Base-by-base conservation (phyloP, 1,140 invertebrate genomes). In the Scaptodrosophila lebanonensis region DNA sequence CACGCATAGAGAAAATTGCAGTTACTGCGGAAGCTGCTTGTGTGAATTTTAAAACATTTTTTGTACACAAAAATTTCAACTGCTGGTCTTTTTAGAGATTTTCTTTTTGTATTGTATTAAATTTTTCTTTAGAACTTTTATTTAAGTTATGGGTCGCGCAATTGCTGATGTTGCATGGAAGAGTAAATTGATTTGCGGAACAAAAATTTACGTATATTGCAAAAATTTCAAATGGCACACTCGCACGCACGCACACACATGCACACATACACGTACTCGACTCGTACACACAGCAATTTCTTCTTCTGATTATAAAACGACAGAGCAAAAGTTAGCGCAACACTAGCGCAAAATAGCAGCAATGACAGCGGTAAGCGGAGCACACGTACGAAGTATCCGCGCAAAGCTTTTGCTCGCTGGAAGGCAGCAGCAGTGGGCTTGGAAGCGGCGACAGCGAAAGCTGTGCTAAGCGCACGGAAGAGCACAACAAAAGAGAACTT, bases 301-400 rank as follows among this genome's bases (percentile, higher is more conserved):
- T 59, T 63, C 65, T 52, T 65, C 83, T 83, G 75, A 83, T 82
- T 82, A 82, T 82, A 82, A 82, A 77, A 77, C 73, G 73, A 77
- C 72, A 77, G 73, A 79, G 72, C 72, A 75, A 70, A 82, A 79
- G 75, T 79, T 79, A 73, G 69, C 69, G 73, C 68, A 73, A 72
- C 75, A 70, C 72, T 70, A 79, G 73, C n/a, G n/a, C 71, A 75
- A 76, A 73, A 79, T 67, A 69, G 65, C 75, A 75, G 68, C 50
- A 66, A 64, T 72, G 69, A 66, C 54, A 62, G 73, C 69, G 68
- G 72, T 64, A 64, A 76, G 71, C 71, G 65, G 71, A 61, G 68
- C 66, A 65, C 58, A 38, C 22, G 48, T 49, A 50, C 61, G 38
- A 36, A 35, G 50, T 60, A 44, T 60, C 48, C 52, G 50, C 44